Conservation (phyloP, 2,113 vertebrate species). For the Sturnus vulgaris region DNA sequence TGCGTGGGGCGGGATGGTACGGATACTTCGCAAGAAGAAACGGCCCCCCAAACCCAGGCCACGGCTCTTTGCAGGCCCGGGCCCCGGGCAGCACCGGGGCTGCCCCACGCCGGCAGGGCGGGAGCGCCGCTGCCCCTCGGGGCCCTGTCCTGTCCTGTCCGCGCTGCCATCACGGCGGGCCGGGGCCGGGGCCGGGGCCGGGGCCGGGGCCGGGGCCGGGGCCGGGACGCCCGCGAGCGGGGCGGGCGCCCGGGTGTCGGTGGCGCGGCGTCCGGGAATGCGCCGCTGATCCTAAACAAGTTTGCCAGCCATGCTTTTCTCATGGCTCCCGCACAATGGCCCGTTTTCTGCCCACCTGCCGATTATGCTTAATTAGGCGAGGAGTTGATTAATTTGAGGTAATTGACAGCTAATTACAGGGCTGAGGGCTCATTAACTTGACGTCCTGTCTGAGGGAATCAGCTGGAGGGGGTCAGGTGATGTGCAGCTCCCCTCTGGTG, state of each 20-base stretch:
- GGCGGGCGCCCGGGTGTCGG: conserved; percentile 39
- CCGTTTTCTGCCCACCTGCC: conserved; percentile 90
- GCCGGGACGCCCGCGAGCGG: too few relatives aligned
- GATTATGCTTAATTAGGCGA: conserved; percentile 99
- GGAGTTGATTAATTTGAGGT: conserved; percentile 98
- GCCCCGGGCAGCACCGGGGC: background rate
- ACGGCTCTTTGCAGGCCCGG: rapidly evolving
- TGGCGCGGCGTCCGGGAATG: conserved; percentile 66
- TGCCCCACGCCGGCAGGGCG: background rate
- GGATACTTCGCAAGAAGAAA: background rate
- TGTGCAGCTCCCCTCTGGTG: conserved; percentile 6
- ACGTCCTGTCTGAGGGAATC: conserved; percentile 83
- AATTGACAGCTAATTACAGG: conserved; percentile 99
- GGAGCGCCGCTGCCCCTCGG: too few relatives aligned
- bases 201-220: too few relatives aligned
- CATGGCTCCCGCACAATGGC: conserved; percentile 87
- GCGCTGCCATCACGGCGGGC: background rate
- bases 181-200: background rate
- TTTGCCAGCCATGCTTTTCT: conserved; percentile 92
- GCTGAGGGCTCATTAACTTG: conserved; percentile 89
- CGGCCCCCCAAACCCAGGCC: rapidly evolving
- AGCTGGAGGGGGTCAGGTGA: conserved; percentile 82
- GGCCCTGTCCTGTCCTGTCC: background rate
- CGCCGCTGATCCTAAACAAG: conserved; percentile 83
- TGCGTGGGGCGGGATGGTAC: rapidly evolving